Conservation (phyloP, 2,113 vertebrate species). For the Coturnix japonica region DNA sequence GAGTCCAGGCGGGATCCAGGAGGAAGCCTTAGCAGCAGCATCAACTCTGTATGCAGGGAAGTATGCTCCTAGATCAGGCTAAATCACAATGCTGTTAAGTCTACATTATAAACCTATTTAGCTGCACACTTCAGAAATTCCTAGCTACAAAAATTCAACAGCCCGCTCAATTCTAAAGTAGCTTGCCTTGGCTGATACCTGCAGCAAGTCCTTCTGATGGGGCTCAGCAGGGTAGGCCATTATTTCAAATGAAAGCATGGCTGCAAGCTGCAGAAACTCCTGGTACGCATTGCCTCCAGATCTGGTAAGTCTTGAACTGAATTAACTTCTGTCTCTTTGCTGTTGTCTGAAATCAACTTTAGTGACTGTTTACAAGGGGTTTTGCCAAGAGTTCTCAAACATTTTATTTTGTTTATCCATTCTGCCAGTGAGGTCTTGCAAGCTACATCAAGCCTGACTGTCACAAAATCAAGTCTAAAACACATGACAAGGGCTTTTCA, state of each 20-base stretch:
- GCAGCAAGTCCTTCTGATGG: constrained; percentile 46
- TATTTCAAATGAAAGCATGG: constrained; percentile 61
- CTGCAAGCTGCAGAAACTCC: constrained; percentile 31
- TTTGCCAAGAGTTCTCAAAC: not conserved
- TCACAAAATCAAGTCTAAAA: not conserved
- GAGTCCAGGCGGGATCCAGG: not conserved
- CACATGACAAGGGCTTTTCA: not conserved
- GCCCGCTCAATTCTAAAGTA: not conserved
- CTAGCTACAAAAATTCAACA: constrained; percentile 15
- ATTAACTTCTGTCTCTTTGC: constrained; percentile 14
- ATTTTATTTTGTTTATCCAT: not conserved
- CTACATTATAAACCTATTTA: constrained; percentile 44
- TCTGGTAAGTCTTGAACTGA: not conserved
- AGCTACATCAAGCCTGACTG: not conserved
- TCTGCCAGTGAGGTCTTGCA: not conserved
- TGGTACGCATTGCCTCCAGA: not conserved
- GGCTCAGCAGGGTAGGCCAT: constrained; percentile 45
- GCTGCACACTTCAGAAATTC: constrained; percentile 1
- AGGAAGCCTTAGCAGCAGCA: not conserved
- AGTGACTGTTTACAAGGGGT: not conserved
- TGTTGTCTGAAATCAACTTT: not conserved
- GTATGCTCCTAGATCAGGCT: not conserved
- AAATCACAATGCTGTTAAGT: not conserved
- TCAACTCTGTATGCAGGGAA: not conserved
- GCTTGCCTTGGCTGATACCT: not conserved